Conservation (phyloP, 2,888 invertebrate genomes). For the Polyploca ridens region DNA sequence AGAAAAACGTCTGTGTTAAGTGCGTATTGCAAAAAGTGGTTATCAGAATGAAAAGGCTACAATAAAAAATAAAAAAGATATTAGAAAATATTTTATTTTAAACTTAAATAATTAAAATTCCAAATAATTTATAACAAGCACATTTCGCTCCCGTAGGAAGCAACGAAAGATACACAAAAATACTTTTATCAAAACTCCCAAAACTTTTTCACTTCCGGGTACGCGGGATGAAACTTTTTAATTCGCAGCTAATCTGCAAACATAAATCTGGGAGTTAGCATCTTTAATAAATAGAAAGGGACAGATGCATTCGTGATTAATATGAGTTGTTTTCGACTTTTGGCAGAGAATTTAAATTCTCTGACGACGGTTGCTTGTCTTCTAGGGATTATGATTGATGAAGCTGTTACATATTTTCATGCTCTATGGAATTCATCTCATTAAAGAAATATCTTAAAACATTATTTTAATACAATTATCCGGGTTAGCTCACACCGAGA, state of each 20-base stretch:
- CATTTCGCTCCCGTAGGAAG: background rate
- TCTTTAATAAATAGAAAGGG: slow-evolving; percentile 35
- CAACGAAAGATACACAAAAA: slow-evolving; percentile 4
- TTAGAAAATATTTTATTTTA: no score
- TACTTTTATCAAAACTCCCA: slow-evolving; percentile 2
- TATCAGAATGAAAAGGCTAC: background rate
- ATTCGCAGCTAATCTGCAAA: slow-evolving; percentile 52
- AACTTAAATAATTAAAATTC: background rate
- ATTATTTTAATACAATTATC: no score
- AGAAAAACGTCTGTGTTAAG: no score
- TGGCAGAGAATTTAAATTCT: slow-evolving; percentile 6
- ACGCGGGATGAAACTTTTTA: slow-evolving; percentile 42
- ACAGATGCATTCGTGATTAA: slow-evolving; percentile 38
- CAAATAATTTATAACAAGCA: slow-evolving; percentile 7
- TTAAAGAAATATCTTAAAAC: no score
- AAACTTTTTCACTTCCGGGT: background rate
- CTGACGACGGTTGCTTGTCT: background rate
- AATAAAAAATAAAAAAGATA: background rate
- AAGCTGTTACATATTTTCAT: background rate
- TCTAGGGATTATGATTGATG: background rate
- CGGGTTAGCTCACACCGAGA: no score
- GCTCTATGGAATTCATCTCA: no score
- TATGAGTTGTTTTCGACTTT: slow-evolving; percentile 31
- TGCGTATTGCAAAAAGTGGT: no score
- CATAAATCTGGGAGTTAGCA: slow-evolving; percentile 52